Conservation (phyloP, 2,888 invertebrate species). For the Catocala nupta region DNA sequence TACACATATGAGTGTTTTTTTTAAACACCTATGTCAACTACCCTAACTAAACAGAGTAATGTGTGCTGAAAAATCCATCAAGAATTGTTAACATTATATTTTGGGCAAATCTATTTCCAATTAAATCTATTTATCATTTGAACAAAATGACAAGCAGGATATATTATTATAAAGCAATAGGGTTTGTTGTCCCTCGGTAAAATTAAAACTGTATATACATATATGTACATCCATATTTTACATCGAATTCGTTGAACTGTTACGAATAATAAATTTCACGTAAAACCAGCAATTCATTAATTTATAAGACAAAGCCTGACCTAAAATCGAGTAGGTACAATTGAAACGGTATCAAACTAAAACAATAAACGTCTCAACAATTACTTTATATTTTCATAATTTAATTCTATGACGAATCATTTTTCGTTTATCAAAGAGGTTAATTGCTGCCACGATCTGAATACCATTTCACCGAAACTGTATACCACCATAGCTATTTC, state of each 20-base stretch:
- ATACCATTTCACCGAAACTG: slow-evolving; percentile 15
- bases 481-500: slow-evolving; percentile 18
- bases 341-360: not conserved
- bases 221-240: no score
- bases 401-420: slow-evolving; percentile 12
- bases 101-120: no score
- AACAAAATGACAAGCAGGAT: no score
- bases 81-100: no score
- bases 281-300: not conserved
- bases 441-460: slow-evolving; percentile 13
- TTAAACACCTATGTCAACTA: no score
- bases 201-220: no score
- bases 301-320: slow-evolving; percentile 4
- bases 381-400: slow-evolving; percentile 5
- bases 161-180: no score
- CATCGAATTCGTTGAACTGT: not conserved
- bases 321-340: not conserved
- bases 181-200: no score
- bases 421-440: slow-evolving; percentile 14
- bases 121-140: no score
- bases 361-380: not conserved
- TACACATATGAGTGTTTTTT: no score
- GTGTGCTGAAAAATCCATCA: no score
- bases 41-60: no score
- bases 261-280: not conserved